These are phyloP conservation scores for Ammospiza caudacuta DNA, from an alignment of 2,113 vertebrate genomes.

Conservation along the genomic window DNA sequence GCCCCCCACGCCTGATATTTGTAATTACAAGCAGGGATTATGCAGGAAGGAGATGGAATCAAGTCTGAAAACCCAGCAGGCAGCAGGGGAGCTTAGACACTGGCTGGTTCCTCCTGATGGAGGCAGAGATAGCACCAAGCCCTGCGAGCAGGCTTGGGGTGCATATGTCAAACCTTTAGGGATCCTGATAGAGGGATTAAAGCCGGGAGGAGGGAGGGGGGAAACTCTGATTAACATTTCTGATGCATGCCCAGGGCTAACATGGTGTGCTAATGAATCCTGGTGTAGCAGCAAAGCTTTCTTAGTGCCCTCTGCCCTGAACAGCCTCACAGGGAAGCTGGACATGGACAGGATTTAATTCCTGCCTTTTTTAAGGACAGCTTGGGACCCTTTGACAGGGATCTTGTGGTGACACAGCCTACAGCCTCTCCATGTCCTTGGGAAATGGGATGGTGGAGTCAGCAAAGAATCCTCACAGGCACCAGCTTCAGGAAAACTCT, in stretches of 20 bases:
- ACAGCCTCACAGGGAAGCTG: neutral
- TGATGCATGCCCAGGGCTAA: neutral
- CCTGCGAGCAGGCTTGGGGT: neutral
- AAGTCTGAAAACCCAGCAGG: neutral
- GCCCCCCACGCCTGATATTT: neutral
- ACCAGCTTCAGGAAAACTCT: neutral
- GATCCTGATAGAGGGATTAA: conserved; percentile 30
- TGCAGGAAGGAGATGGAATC: conserved; percentile 31
- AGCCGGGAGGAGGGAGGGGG: neutral
- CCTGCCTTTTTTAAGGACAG: neutral
- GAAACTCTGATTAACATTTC: conserved; percentile 34
- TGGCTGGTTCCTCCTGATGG: neutral
- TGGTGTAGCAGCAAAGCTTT: neutral
- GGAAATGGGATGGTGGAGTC: neutral
- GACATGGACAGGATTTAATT: neutral
- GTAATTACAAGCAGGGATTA: conserved; percentile 60
- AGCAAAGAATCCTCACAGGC: neutral
- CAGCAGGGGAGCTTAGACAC: conserved; percentile 15
- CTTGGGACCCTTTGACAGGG: neutral
- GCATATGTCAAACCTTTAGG: neutral
- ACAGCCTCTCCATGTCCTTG: neutral
- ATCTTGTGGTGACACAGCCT: neutral
- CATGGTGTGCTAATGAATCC: neutral
- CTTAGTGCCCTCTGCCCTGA: neutral
- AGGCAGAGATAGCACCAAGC: conserved; percentile 18